These are phyloP conservation scores for Dolichomitus sp. DNA, from an alignment of 2,888 invertebrate genomes.

Conservation along the genomic window DNA sequence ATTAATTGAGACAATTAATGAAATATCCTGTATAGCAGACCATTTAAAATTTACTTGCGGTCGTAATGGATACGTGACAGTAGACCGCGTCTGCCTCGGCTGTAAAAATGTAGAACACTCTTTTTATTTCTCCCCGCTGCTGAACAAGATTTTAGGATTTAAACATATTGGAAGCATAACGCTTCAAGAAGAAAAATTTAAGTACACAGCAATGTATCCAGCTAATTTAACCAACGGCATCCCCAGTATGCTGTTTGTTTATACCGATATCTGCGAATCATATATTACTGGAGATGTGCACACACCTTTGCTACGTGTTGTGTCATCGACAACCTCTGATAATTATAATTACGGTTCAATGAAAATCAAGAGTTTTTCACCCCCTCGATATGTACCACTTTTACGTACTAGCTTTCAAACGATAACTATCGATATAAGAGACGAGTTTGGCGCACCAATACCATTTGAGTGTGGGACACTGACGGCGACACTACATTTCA, in stretches of 20 bases:
- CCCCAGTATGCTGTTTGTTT: conserved; percentile 23
- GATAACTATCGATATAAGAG: not conserved
- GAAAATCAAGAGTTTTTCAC: conserved; percentile 21
- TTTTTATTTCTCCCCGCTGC: conserved; percentile 3
- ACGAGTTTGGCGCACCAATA: conserved; percentile 29
- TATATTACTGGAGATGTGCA: conserved; percentile 31
- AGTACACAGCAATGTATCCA: not conserved
- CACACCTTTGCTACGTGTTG: not conserved
- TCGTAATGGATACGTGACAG: conserved; percentile 18
- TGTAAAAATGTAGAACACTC: conserved; percentile 17
- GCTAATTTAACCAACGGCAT: not conserved
- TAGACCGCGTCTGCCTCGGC: not conserved
- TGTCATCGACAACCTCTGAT: not conserved
- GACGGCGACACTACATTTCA: conserved; percentile 34
- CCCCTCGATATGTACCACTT: conserved; percentile 12
- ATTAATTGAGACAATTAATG: conserved; percentile 23
- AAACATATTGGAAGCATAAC: not conserved
- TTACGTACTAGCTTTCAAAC: not conserved
- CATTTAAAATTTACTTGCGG: conserved; percentile 8
- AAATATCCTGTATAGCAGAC: conserved; percentile 1
- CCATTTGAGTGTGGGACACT: conserved; percentile 30
- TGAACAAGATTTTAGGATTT: conserved; percentile 38
- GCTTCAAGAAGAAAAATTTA: not conserved
- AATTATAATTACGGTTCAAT: not conserved
- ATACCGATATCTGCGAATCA: conserved; percentile 24